phyloP scores from a whole-genome alignment of 2,888 invertebrate genomes.

The Tineola bisselliella region DNA sequence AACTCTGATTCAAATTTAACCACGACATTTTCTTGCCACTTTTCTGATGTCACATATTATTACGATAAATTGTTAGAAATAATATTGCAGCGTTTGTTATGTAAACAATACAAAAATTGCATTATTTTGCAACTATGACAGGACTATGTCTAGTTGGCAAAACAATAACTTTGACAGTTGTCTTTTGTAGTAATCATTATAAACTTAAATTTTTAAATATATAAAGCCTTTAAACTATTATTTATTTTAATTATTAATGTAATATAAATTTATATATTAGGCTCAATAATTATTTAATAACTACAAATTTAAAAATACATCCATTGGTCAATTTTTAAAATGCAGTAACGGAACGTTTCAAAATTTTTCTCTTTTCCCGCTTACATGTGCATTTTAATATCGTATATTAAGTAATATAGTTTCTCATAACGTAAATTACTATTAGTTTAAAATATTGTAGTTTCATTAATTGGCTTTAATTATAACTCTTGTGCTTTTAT shows the following conservation, averaged over 20 bases:
- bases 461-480: not conserved
- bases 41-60: conserved; percentile 41
- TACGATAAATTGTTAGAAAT: conserved; percentile 22
- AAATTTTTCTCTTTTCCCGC: too few relatives aligned
- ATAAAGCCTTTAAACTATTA: too few relatives aligned
- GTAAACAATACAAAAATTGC: conserved; percentile 58
- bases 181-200: not conserved
- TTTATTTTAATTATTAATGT: too few relatives aligned
- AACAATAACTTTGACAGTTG: conserved; percentile 30
- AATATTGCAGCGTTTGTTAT: conserved; percentile 29
- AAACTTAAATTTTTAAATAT: too few relatives aligned
- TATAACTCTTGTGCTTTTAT: not conserved
- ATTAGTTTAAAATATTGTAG: not conserved
- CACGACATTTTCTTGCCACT: conserved; percentile 68
- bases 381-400: not conserved
- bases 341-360: too few relatives aligned
- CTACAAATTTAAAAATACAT: too few relatives aligned
- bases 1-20: conserved; percentile 73
- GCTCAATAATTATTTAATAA: too few relatives aligned
- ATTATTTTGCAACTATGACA: conserved; percentile 59
- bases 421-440: not conserved
- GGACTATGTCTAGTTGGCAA: conserved; percentile 64
- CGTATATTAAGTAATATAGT: not conserved
- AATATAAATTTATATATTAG: too few relatives aligned
- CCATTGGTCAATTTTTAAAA: too few relatives aligned